These are phyloP conservation scores for Pentalonia nigronervosa DNA, from an alignment of 1,140 invertebrate species.

Conservation along the genomic window DNA sequence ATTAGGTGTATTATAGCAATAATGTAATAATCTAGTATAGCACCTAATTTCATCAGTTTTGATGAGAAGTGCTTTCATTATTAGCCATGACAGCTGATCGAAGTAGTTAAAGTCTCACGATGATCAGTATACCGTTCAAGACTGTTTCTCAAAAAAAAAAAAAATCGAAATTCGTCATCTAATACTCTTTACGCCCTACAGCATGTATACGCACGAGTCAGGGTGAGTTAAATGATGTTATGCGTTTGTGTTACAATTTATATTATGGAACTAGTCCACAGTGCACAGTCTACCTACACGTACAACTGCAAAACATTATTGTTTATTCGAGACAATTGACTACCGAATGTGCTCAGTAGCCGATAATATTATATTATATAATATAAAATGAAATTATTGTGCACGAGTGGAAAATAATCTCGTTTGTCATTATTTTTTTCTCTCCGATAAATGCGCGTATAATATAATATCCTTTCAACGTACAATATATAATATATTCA, in stretches of 20 bases:
- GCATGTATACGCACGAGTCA: background rate
- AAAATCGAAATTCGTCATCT: background rate
- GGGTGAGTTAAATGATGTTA: background rate
- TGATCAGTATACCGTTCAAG: background rate
- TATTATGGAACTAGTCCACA: background rate
- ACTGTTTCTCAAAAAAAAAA: background rate
- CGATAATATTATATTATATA: no score
- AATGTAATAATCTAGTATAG: no score
- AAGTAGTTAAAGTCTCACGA: background rate
- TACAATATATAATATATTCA: background rate
- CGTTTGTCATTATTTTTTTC: background rate
- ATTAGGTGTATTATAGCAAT: no score
- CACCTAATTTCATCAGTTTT: no score
- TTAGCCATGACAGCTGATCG: background rate
- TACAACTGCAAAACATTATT: no score
- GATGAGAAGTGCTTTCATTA: no score
- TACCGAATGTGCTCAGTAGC: no score
- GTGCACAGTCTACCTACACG: no score
- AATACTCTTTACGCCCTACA: background rate
- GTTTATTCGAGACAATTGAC: no score
- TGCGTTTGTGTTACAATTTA: background rate
- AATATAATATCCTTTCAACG: background rate
- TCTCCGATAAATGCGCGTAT: no score
- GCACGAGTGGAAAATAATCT: background rate
- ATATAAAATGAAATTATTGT: background rate